phyloP scores from a whole-genome alignment of 2,797 vertebrate genomes.

The Bucorvus abyssinicus region DNA sequence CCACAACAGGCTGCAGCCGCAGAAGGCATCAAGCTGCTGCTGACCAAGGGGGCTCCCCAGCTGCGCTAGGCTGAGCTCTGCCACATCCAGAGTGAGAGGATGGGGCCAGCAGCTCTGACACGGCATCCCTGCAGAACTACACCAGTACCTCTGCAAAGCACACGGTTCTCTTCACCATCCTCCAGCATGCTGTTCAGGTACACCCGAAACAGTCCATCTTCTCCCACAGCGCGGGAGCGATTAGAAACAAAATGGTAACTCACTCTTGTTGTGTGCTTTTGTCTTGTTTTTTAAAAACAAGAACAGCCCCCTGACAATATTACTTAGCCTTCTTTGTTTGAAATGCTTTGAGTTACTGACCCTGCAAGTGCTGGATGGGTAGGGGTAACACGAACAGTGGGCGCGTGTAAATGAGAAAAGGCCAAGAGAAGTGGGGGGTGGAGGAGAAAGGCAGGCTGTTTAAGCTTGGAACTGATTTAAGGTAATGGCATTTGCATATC shows the following conservation, averaged over 20 bases:
- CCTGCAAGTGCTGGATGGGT: rapidly evolving
- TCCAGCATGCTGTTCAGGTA: rapidly evolving
- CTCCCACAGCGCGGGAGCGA: neutral
- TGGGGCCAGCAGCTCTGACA: neutral
- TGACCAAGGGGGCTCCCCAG: neutral
- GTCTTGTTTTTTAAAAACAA: neutral
- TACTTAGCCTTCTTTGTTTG: neutral
- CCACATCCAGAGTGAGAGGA: neutral
- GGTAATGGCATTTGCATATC: neutral
- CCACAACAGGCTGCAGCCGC: neutral
- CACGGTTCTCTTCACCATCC: neutral
- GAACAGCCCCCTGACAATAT: rapidly evolving
- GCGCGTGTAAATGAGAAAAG: neutral
- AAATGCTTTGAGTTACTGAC: neutral
- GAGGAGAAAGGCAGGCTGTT: neutral
- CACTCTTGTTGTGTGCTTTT: neutral
- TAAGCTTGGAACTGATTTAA: neutral
- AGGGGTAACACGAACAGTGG: neutral
- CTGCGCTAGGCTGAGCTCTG: neutral
- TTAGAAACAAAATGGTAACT: neutral
- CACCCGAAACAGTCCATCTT: neutral
- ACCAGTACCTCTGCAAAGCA: neutral
- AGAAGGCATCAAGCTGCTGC: neutral
- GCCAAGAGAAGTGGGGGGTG: neutral
- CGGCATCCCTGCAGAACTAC: neutral